Base-by-base conservation (phyloP, 2,113 vertebrate species). In the Nasalis larvatus region DNA sequence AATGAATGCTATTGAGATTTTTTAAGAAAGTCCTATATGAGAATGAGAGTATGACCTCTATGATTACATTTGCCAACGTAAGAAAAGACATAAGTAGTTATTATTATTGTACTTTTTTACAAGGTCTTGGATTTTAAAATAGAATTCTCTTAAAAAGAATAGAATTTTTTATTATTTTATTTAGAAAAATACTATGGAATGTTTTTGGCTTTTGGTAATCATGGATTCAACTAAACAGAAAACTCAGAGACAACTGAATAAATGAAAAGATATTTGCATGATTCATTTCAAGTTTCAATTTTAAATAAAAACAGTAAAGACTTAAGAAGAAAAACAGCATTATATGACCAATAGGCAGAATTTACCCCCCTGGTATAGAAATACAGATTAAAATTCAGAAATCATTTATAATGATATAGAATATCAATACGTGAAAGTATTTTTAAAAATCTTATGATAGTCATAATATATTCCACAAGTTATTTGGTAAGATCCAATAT, bases 231-330 rank as follows among this genome's bases (percentile, higher is more conserved):
- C 37, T 74, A 87, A 90, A 87, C 32, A 58, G 54, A 92, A 91
- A 89, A 23, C 32, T 77, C 27, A 73, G 32, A 91, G 27, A 90
- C 85, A 93, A 47, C 2, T 32, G 10, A 95, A 78, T 73, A 69
- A 91, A 56, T 93, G 20, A n/a, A 71, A 84, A 3, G 4, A 52
- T 63, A 30, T 69, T 45, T 94, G 0, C 6, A 87, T 74, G n/a
- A 85, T 85, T 85, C 37, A 69, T 49, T 17, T 76, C 30, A 68
- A 89, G 14, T 0, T 81, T 93, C 14, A 88, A 40, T 20, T 27
- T 76, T 95, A n/a, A 77, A n/a, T 13, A 40, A 92, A 95, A 84
- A 47, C 9, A 93, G 21, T 35, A 76, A 92, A 85, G 17, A 89
- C 30, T 83, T 86, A 56, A 60, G 7, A 17, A 69, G 42, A 92